Evolutionary conservation across 2,113 vertebrate genomes (phyloP), one percentile per base, ranked within the genome.

Genomic region (Eubucco bourcierii): DNA sequence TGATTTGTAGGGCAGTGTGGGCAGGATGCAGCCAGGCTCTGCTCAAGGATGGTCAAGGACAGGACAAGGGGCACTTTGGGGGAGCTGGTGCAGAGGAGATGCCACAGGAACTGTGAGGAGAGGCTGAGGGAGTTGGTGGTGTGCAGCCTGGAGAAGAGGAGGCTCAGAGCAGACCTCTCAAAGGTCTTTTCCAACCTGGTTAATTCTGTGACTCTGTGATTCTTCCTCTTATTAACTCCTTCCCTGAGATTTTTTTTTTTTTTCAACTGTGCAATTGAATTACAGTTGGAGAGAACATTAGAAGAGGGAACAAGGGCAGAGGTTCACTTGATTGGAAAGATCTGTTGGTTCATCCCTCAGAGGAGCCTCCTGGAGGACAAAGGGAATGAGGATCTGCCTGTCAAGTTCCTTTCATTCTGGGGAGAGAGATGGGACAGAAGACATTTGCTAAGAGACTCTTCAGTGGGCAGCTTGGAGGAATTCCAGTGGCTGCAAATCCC

Each of bases 201-300:
- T 41, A 41, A 41, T 41, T 41, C 41, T 41, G 11, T 12, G 41
- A 41, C 14, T 41, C 41, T 41, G 14, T 41, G 41, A 41, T 41
- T 92, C 65, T 80, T 75, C 87, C 65, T 78, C 66, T 93, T 78
- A 95, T 95, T 88, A 95, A 65, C 74, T 78, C 67, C 74, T 86
- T 92, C 46, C 31, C 50, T 3, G 23, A 79, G 74, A 58, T 71
- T 10, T 37, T 79, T 80, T 67, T 15, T 15, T 41, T 41, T 41
- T 83, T 78, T 81, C 37, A 39, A 73, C 53, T 44, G 44, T 78
- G 66, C 44, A 74, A 50, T 44, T 86, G 72, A 83, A 44, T 70
- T 84, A 90, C 68, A 81, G 71, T 76, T 74, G 87, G 92, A 92
- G 89, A 47, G 87, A 81, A 68, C 15, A 9, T 44, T 7, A 4